Conservation (phyloP, 2,113 vertebrate genomes). For the Leptosomus discolor region DNA sequence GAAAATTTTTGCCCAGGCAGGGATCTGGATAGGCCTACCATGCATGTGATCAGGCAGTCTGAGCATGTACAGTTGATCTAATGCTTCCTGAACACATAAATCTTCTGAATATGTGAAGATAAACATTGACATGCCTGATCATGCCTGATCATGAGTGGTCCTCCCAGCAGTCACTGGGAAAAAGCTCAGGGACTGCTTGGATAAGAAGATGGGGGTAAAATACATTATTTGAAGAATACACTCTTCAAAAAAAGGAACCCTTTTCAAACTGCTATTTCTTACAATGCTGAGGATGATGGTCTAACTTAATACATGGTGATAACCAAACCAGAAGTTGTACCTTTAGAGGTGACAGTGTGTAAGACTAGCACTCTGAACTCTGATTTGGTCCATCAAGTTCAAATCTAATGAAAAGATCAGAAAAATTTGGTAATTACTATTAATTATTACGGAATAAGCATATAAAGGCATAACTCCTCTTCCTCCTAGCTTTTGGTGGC, state of each 20-base stretch:
- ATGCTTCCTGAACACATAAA: neutral
- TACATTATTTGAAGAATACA: neutral
- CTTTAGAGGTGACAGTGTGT: neutral
- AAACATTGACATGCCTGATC: too few species aligned
- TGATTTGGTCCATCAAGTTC: neutral
- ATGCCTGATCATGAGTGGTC: neutral
- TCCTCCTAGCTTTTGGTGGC: neutral
- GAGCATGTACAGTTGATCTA: neutral
- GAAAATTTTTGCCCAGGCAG: neutral
- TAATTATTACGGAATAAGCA: neutral
- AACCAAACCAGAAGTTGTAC: neutral
- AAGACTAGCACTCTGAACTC: neutral
- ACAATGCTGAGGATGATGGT: neutral
- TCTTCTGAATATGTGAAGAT: neutral
- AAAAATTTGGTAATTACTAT: neutral
- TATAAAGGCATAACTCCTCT: neutral
- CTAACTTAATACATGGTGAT: neutral
- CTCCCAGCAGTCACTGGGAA: neutral
- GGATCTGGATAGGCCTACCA: neutral
- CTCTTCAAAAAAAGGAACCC: neutral
- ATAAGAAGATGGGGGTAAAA: neutral
- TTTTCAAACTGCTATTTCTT: neutral
- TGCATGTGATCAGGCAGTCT: neutral
- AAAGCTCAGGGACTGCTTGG: neutral
- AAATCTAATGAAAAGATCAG: neutral